phyloP scores from a whole-genome alignment of 2,888 invertebrate genomes.

The Chironomus tentans region DNA sequence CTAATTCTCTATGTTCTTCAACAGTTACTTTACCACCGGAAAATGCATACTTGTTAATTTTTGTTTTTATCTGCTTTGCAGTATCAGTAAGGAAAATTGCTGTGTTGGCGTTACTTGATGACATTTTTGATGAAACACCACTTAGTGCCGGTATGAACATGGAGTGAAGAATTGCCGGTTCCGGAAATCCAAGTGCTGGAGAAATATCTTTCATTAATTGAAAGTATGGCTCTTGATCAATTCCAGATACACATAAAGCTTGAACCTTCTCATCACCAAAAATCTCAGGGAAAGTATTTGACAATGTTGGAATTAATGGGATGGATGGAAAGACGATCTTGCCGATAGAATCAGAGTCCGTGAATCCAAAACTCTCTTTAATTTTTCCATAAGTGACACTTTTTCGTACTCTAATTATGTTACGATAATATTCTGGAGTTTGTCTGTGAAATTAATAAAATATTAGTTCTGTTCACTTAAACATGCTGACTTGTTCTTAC shows the following conservation, averaged over 20 bases:
- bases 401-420: conserved; percentile 85
- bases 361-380: conserved; percentile 96
- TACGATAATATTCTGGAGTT: conserved; percentile 85
- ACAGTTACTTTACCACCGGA: conserved; percentile 55
- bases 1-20: conserved; percentile 38
- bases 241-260: conserved; percentile 93
- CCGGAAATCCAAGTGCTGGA: conserved; percentile 73
- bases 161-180: conserved; percentile 83
- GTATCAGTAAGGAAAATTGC: conserved; percentile 95
- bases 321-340: conserved; percentile 95
- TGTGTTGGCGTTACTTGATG: conserved; percentile 86
- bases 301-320: conserved; percentile 91
- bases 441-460: conserved; percentile 36
- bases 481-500: no score
- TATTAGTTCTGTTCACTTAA: no score
- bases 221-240: conserved; percentile 99
- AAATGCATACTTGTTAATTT: conserved; percentile 95
- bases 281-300: conserved; percentile 82
- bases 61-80: conserved; percentile 90
- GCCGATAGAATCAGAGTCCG: conserved; percentile 90
- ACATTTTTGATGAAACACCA: conserved; percentile 98
- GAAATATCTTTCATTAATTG: conserved; percentile 98
- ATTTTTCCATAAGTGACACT: conserved; percentile 98
- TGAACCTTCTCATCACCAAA: conserved; percentile 71
- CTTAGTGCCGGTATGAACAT: conserved; percentile 89